A percentile compares a stretch with the other conserved stretches of the same genome.
phyloP scores from a whole-genome alignment of 1,140 invertebrate genomes.

The Artemia franciscana region DNA sequence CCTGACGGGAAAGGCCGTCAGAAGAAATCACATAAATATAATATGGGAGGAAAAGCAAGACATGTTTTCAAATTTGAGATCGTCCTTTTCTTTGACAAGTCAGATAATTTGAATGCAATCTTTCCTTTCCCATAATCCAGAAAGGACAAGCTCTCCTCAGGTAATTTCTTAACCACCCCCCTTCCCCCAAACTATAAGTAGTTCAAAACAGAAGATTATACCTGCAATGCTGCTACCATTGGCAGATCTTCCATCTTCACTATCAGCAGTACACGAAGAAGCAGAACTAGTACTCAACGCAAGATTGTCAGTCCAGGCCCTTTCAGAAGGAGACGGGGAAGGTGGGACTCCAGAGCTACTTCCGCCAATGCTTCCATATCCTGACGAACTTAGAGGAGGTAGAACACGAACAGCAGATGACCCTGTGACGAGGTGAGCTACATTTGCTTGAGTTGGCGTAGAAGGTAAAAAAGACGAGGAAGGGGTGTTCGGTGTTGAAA shows the following conservation, averaged over 20 bases:
- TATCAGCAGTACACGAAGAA: conserved; percentile 9
- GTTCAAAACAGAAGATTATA: no score
- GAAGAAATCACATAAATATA: no score
- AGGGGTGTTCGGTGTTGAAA: conserved; percentile 2
- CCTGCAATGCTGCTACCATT: conserved; percentile 7
- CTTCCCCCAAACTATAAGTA: no score
- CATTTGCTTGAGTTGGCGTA: background rate
- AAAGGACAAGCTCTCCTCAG: no score
- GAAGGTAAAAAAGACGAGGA: conserved; percentile 11
- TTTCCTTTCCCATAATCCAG: no score
- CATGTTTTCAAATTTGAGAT: no score
- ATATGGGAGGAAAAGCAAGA: no score
- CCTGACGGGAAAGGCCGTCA: no score
- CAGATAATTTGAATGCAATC: no score
- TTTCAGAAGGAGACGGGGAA: conserved; percentile 1
- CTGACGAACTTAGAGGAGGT: conserved; percentile 1
- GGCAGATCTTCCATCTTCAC: conserved; percentile 7
- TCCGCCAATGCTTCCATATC: background rate
- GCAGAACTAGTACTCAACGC: conserved; percentile 6
- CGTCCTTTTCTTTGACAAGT: no score
- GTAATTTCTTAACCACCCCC: no score
- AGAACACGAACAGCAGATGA: background rate
- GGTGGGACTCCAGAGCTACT: background rate
- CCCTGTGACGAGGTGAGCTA: background rate
- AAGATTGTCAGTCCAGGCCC: background rate